A percentile compares a stretch with the other conserved stretches of the same genome.
Evolutionary conservation across 2,797 vertebrate species (phyloP).

Genomic region (Hyperoplus lanceolatus): DNA sequence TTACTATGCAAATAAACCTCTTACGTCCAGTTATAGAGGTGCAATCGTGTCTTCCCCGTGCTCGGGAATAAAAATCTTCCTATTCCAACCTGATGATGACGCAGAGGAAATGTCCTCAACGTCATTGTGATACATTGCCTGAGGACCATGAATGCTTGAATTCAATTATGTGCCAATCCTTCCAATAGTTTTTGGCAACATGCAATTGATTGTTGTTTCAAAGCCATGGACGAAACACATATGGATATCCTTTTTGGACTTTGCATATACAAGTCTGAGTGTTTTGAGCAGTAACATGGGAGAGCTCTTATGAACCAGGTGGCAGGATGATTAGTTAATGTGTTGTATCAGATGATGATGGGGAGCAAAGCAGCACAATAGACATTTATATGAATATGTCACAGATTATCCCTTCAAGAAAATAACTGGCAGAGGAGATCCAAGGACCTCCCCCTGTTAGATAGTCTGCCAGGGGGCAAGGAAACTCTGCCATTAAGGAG

Average conservation of each 20-base stretch:
- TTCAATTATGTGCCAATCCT: background rate
- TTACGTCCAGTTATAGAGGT: too few species aligned
- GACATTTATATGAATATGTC: constrained; percentile 22
- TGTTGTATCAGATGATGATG: background rate
- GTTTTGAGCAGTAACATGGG: background rate
- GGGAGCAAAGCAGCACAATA: constrained; percentile 3
- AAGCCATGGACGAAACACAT: background rate
- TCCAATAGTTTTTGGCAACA: too few species aligned
- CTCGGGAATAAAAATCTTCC: background rate
- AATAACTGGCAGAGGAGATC: constrained; percentile 39
- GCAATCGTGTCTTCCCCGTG: too few species aligned
- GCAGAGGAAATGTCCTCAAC: background rate
- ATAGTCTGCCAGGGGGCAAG: constrained; percentile 28
- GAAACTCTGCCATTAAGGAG: constrained; percentile 3
- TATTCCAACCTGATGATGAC: background rate
- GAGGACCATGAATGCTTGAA: background rate
- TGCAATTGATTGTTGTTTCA: too few species aligned
- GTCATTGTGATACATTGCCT: background rate
- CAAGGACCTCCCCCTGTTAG: constrained; percentile 33
- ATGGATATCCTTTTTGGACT: too few species aligned
- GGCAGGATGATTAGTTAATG: background rate
- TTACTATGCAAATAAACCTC: too few species aligned
- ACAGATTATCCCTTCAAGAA: constrained; percentile 27
- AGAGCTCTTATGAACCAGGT: background rate
- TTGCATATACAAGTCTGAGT: background rate